Evolutionary conservation across 2,797 vertebrate species (phyloP).

Genomic region (Salmo trutta): DNA sequence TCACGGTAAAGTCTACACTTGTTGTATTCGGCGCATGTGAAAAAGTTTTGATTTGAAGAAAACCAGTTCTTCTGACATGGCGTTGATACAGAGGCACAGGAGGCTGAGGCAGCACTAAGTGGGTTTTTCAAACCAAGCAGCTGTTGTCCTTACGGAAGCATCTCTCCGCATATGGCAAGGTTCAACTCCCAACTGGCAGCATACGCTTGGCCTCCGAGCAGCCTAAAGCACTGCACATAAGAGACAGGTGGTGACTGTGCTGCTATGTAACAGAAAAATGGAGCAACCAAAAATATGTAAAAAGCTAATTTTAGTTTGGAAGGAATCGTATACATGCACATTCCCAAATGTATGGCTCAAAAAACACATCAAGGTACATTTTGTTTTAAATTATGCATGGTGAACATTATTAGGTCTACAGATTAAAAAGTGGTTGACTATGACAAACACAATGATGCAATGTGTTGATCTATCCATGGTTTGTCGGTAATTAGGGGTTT

Average conservation of each 20-base stretch:
- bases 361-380: no score
- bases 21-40: no score
- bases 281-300: conserved; percentile 1
- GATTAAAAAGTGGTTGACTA: no score
- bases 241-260: conserved; percentile 60
- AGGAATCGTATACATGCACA: conserved; percentile 53
- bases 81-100: background rate
- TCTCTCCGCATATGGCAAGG: conserved; percentile 33
- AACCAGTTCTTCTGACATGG: no score
- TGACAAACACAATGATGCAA: no score
- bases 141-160: conserved; percentile 38
- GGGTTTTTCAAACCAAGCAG: conserved; percentile 20
- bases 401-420: no score
- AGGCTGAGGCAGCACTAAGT: background rate
- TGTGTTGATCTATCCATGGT: no score
- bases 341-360: background rate
- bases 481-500: no score
- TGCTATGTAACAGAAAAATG: conserved; percentile 24
- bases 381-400: no score
- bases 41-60: no score
- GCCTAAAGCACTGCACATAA: conserved; percentile 35
- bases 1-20: no score
- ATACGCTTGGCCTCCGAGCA: conserved; percentile 41
- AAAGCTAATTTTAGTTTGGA: conserved; percentile 3
- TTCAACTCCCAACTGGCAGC: conserved; percentile 35